Percentiles rank a stretch among this genome's conserved stretches.
Conservation (phyloP, 2,113 vertebrate genomes). For the Xenopus laevis region DNA sequence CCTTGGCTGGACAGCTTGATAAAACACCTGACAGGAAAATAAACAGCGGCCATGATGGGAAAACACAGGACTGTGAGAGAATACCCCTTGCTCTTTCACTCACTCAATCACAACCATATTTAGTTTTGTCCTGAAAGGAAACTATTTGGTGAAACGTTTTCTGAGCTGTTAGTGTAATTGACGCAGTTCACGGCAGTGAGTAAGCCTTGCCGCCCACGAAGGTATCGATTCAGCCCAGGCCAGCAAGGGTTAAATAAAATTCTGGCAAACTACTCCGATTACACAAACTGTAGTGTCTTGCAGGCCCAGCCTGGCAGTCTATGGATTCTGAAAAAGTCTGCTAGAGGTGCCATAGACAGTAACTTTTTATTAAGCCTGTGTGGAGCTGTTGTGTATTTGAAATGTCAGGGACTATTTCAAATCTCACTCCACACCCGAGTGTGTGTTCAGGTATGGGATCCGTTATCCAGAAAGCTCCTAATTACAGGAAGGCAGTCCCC, state of each 20-base stretch:
- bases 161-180: background rate
- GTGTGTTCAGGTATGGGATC: no score
- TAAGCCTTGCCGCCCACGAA: background rate
- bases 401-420: no score
- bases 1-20: conserved; percentile 42
- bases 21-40: conserved; percentile 51
- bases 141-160: background rate
- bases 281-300: no score
- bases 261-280: background rate
- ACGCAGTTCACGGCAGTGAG: background rate
- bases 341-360: no score
- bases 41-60: conserved; percentile 38
- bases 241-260: background rate
- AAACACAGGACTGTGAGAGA: conserved; percentile 37
- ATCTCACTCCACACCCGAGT: no score
- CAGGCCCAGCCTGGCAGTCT: no score
- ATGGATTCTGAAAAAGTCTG: no score
- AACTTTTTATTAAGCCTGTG: no score
- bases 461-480: no score
- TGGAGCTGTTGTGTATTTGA: no score
- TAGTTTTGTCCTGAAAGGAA: background rate
- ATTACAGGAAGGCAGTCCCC: no score
- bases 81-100: background rate
- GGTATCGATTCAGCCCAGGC: no score
- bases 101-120: background rate